Evolutionary conservation across 2,113 vertebrate species (phyloP).

Genomic region (Grantiella picta): DNA sequence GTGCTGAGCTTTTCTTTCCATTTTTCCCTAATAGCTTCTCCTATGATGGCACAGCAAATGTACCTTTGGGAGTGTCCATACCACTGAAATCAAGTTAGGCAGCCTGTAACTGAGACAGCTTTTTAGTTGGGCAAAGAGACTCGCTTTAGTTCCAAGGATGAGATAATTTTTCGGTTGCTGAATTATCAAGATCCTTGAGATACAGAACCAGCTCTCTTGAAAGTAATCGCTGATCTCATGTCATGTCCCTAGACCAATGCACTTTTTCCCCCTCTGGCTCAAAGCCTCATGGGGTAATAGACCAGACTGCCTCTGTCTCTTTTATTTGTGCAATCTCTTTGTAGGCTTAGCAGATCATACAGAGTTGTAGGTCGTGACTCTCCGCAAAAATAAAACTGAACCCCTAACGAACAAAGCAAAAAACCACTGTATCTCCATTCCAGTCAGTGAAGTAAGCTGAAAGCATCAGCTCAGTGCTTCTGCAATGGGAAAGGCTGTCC

Average conservation of each 20-base stretch:
- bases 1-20: not conserved
- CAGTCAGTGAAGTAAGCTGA: not conserved
- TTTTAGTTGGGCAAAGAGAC: not conserved
- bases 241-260: not conserved
- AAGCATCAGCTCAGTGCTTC: not conserved
- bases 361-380: not conserved
- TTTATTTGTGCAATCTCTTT: not conserved
- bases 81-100: not conserved
- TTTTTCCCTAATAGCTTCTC: not conserved
- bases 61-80: not conserved
- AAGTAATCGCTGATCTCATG: not conserved
- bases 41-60: not conserved
- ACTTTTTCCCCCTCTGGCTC: not conserved
- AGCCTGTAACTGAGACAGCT: not conserved
- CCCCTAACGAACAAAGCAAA: not conserved
- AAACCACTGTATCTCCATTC: not conserved
- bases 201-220: not conserved
- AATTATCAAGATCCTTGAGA: conserved; percentile 40
- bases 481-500: not conserved
- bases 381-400: not conserved
- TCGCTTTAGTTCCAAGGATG: not conserved
- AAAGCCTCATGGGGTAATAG: not conserved
- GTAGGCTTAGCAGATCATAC: not conserved
- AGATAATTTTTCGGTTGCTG: conserved; percentile 26
- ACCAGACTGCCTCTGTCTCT: not conserved